Conservation (phyloP, 2,797 vertebrate species). For the Coreius guichenoti region DNA sequence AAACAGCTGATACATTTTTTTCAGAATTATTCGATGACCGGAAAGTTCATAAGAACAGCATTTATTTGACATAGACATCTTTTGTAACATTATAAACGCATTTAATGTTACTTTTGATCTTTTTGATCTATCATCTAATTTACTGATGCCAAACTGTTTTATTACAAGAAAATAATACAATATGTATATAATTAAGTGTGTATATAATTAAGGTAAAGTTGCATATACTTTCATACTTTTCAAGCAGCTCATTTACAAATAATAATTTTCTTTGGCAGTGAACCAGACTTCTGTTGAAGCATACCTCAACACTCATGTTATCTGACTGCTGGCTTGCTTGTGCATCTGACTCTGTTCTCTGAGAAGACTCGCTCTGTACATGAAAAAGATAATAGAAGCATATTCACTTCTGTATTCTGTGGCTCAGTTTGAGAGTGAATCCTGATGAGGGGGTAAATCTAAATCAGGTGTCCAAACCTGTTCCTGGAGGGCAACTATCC, state of each 20-base stretch:
- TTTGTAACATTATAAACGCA: background rate
- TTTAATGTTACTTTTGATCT: background rate
- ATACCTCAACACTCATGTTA: conserved; percentile 48
- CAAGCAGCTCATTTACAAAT: background rate
- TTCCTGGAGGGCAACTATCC: background rate
- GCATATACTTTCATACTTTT: background rate
- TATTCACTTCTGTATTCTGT: background rate
- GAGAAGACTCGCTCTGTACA: conserved; percentile 61
- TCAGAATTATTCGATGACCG: too few relatives aligned
- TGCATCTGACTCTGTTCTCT: conserved; percentile 51
- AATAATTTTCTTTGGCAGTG: background rate
- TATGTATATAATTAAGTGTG: background rate
- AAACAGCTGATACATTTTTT: too few relatives aligned
- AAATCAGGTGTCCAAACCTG: background rate
- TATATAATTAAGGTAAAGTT: background rate
- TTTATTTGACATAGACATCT: too few relatives aligned
- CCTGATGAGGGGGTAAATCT: background rate
- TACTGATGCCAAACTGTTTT: background rate
- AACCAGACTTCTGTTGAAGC: conserved; percentile 25
- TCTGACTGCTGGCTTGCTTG: conserved; percentile 51
- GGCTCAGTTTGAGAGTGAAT: background rate
- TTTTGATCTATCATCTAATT: too few relatives aligned
- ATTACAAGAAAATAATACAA: background rate
- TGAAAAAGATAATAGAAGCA: background rate
- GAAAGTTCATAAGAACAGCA: too few relatives aligned